Percentiles rank a stretch among this genome's conserved stretches.
Conservation (phyloP, 1,140 invertebrate species). For the Drosophila arizonae region DNA sequence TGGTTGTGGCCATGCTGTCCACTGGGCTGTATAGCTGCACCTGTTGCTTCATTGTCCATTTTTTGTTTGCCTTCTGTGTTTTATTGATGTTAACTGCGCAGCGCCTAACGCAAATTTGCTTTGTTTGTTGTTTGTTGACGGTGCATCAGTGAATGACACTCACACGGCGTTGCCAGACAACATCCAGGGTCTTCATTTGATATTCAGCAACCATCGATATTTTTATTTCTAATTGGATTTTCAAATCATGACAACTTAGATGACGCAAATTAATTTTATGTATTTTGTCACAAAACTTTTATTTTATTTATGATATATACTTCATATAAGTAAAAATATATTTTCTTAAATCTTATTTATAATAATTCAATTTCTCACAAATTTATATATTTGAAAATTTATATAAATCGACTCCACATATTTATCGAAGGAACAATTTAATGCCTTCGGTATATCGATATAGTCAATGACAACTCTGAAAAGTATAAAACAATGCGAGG, state of each 20-base stretch:
- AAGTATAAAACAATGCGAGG: conserved; percentile 7
- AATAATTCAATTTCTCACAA: too few relatives aligned
- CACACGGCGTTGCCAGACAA: conserved; percentile 15
- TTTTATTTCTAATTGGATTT: not conserved
- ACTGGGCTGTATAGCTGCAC: conserved; percentile 39
- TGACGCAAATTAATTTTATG: too few relatives aligned
- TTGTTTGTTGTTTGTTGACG: conserved; percentile 53
- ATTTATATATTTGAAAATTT: too few relatives aligned
- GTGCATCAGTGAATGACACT: conserved; percentile 22
- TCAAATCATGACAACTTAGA: not conserved
- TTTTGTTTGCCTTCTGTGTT: not conserved
- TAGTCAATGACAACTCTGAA: not conserved
- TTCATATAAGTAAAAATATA: too few relatives aligned
- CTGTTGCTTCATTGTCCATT: conserved; percentile 44
- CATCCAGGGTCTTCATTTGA: not conserved
- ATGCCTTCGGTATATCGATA: not conserved
- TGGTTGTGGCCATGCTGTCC: conserved; percentile 22
- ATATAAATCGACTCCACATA: too few relatives aligned
- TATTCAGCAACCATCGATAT: not conserved
- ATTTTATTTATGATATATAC: too few relatives aligned
- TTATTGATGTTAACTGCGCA: conserved; percentile 21
- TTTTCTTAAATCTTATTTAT: too few relatives aligned
- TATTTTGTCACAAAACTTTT: too few relatives aligned
- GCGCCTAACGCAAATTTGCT: conserved; percentile 37
- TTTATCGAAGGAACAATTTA: too few relatives aligned